Conservation (phyloP, 2,797 vertebrate species). For the Paedocypris micromegethes region DNA sequence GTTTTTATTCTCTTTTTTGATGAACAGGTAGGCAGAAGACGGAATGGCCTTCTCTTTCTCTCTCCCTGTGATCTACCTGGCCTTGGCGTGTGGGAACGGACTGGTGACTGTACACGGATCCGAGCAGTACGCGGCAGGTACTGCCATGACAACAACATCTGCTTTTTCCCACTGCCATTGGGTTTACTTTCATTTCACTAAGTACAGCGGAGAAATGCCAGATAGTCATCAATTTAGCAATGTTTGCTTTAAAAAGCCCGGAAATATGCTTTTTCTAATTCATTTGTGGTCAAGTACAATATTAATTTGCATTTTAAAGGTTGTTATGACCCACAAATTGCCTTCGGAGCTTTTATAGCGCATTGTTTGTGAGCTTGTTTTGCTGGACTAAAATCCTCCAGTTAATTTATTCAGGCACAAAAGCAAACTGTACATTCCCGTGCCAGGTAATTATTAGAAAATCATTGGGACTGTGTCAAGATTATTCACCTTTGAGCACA, state of each 20-base stretch:
- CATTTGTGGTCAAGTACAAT: too few relatives aligned
- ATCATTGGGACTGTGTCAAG: slow-evolving; percentile 52
- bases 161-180: neutral
- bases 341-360: too few relatives aligned
- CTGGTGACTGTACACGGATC: neutral
- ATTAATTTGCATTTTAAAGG: too few relatives aligned
- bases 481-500: slow-evolving; percentile 64
- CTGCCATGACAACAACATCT: neutral
- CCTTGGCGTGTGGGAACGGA: slow-evolving; percentile 28
- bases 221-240: too few relatives aligned
- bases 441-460: slow-evolving; percentile 28
- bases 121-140: slow-evolving; percentile 32
- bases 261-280: too few relatives aligned
- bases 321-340: too few relatives aligned
- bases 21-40: slow-evolving; percentile 11
- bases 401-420: neutral
- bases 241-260: too few relatives aligned
- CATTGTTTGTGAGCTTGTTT: too few relatives aligned
- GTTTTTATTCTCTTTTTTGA: slow-evolving; percentile 52
- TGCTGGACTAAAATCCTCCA: neutral
- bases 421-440: slow-evolving; percentile 3
- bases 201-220: too few relatives aligned
- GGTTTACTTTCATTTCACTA: neutral
- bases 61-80: slow-evolving; percentile 51
- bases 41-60: slow-evolving; percentile 45